Percentiles rank a stretch among this genome's conserved stretches.
These are phyloP conservation scores for Periophthalmodon schlosseri DNA, from an alignment of 2,113 vertebrate genomes.

Conservation along the genomic window DNA sequence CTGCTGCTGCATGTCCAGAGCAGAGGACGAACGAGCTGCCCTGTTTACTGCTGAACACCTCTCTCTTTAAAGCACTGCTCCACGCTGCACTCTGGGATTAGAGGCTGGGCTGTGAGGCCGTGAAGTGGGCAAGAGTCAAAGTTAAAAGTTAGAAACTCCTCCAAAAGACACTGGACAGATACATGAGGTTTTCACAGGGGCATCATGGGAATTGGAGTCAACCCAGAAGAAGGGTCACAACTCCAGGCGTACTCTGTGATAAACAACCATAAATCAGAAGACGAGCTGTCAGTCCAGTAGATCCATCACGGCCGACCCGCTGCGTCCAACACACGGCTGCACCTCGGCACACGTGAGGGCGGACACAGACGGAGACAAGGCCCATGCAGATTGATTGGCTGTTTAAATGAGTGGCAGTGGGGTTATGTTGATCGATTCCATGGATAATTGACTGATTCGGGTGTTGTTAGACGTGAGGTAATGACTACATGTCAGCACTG, in stretches of 20 bases:
- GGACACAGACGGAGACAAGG: constrained; percentile 14
- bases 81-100: constrained; percentile 33
- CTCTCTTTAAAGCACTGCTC: constrained; percentile 39
- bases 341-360: constrained; percentile 2
- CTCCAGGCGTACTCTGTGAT: constrained; percentile 28
- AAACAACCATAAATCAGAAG: constrained; percentile 64
- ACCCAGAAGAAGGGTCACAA: constrained; percentile 41
- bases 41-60: background rate
- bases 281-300: constrained; percentile 40
- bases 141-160: constrained; percentile 36
- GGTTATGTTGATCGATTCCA: constrained; percentile 66
- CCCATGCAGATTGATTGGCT: constrained; percentile 63
- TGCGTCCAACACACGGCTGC: background rate
- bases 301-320: constrained; percentile 51
- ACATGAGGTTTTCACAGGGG: constrained; percentile 26
- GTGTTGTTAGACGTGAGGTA: constrained; percentile 60
- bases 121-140: constrained; percentile 45
- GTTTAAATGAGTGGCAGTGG: constrained; percentile 56
- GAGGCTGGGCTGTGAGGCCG: constrained; percentile 61
- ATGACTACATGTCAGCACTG: constrained; percentile 48
- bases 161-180: background rate
- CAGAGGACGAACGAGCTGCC: constrained; percentile 63
- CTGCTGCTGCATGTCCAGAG: constrained; percentile 67
- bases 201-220: constrained; percentile 28
- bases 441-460: constrained; percentile 68